phyloP scores from a whole-genome alignment of 2,113 vertebrate species.

The Chloropsis hardwickii region DNA sequence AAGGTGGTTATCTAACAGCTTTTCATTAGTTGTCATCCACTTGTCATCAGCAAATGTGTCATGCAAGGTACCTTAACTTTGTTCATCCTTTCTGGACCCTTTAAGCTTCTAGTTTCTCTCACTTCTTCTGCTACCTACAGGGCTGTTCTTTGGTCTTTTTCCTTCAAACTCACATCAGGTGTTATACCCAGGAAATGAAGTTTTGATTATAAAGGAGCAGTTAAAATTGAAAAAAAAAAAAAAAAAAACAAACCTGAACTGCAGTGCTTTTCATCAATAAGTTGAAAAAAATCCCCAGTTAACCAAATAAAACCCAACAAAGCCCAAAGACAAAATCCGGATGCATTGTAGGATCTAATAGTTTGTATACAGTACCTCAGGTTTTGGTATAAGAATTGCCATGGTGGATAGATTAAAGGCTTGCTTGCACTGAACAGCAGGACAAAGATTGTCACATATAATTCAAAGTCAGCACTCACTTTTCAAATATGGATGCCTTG shows the following conservation, averaged over 20 bases:
- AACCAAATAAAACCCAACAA: neutral
- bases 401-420: neutral
- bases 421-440: neutral
- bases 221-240: neutral
- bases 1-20: neutral
- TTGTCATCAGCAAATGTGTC: neutral
- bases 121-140: neutral
- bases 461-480: slow-evolving; percentile 11
- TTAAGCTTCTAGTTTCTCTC: neutral
- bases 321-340: neutral
- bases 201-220: neutral
- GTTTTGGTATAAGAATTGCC: neutral
- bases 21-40: slow-evolving; percentile 5
- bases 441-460: neutral
- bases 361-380: neutral
- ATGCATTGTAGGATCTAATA: neutral
- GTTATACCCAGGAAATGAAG: neutral
- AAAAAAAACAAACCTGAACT: too few species aligned
- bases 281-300: neutral
- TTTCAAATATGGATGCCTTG: slow-evolving; percentile 26
- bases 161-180: neutral
- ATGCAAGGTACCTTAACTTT: neutral
- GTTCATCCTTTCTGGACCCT: neutral
- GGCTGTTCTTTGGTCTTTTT: neutral
- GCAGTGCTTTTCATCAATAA: neutral